Evolutionary conservation across 2,113 vertebrate genomes (phyloP), one percentile per base, ranked within the genome.

Genomic region (Oxyruncus cristatus): DNA sequence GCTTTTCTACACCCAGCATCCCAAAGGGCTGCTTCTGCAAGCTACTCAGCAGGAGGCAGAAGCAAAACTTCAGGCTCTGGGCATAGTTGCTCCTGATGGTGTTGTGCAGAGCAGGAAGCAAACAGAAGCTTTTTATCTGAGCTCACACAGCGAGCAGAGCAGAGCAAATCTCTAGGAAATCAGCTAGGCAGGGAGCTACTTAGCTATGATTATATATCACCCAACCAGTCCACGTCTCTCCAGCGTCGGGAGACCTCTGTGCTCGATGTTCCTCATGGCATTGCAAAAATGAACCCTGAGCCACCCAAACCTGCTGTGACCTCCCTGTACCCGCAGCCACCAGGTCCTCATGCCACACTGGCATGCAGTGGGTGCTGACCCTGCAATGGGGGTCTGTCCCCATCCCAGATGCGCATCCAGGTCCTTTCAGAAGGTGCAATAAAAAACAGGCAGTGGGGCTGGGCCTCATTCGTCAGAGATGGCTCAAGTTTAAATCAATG

Each of bases 401-500:
- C 27, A 44, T 47, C 35, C 41, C 41, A 68, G 4, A 24, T 62
- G 13, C 9, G 21, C 37, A 68, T 30, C 39, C 76, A 76, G 6
- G 61, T 79, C 9, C 37, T 67, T 63, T 55, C 39, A 61, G 49
- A 52, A 17, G 6, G 11, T 4, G 1, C n/a, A 85, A 23, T 13
- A 19, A 33, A 35, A 85, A 75, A 39, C 7, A 52, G 12, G 33
- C 22, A 76, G n/a, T 11, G 23, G 33, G 19, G 33, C 35, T 35
- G 30, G 47, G 50, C 18, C 23, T 27, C 50, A 16, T 9, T 77
- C 47, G 49, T 74, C 20, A 22, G 24, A 42, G 17, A 15, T 14
- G 28, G 17, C 4, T 58, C 9, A 9, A 33, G n/a, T 17, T 65
- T 65, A 68, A 70, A 47, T 35, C 0, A 0, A 8, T 24, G 19